Evolutionary conservation across 2,797 vertebrate genomes (phyloP).

Genomic region (Hoplostethus mediterraneus): DNA sequence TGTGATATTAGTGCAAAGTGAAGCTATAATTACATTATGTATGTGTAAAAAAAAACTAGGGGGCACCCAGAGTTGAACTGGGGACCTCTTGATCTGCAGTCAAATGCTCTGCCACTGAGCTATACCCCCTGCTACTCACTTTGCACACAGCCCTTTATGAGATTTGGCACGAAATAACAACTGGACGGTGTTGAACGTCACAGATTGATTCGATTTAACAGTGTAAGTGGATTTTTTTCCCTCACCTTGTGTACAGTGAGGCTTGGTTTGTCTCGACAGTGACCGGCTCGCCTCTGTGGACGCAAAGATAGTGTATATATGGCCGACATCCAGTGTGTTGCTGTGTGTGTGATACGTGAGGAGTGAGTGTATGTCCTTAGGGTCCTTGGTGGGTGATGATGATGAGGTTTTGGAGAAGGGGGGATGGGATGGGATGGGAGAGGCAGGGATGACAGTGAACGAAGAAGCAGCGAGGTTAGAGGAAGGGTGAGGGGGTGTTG

Average conservation of each 20-base stretch:
- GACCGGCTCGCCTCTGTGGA: background rate
- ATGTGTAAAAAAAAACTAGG: constrained; percentile 10
- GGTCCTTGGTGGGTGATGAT: constrained; percentile 54
- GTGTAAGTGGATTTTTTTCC: no score
- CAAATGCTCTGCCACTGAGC: constrained; percentile 82
- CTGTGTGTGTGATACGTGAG: constrained; percentile 40
- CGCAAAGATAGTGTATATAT: background rate
- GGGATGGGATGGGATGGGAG: constrained; percentile 54
- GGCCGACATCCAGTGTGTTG: constrained; percentile 23
- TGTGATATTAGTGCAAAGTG: constrained; percentile 5
- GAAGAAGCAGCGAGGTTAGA: constrained; percentile 39
- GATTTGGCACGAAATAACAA: no score
- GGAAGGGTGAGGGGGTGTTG: constrained; percentile 38
- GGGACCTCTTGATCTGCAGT: constrained; percentile 72
- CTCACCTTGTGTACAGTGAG: background rate
- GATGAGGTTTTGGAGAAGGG: constrained; percentile 38
- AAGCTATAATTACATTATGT: no score
- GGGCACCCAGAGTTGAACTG: constrained; percentile 10
- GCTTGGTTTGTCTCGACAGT: background rate
- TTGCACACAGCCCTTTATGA: no score
- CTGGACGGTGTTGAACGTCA: no score
- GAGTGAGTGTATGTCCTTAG: constrained; percentile 26
- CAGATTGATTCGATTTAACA: no score
- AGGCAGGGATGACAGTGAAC: constrained; percentile 10
- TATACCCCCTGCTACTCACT: constrained; percentile 58